phyloP scores from a whole-genome alignment of 2,888 invertebrate genomes.

The Thyatira batis region DNA sequence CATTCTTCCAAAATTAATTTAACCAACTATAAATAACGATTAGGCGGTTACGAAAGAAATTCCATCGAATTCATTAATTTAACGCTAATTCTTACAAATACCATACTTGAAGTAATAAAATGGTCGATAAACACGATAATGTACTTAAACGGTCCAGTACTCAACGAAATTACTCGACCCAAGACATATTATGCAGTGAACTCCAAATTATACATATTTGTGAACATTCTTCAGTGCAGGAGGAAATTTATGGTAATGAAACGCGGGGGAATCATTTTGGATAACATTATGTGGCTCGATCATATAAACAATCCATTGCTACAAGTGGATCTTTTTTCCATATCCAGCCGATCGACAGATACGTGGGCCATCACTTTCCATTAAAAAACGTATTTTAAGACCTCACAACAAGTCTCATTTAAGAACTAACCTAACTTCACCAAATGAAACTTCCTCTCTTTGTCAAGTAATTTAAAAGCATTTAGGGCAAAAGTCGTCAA shows the following conservation, averaged over 20 bases:
- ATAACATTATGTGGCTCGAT: background rate
- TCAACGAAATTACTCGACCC: background rate
- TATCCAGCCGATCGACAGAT: background rate
- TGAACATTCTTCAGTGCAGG: background rate
- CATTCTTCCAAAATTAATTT: too few species aligned
- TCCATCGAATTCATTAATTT: background rate
- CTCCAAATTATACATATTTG: background rate
- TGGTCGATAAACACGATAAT: background rate
- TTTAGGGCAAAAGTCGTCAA: background rate
- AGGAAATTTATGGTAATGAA: background rate
- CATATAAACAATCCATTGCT: background rate
- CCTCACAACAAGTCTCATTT: background rate
- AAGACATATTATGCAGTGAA: background rate
- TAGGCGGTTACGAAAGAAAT: background rate
- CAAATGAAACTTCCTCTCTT: background rate
- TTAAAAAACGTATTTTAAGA: background rate
- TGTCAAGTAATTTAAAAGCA: background rate
- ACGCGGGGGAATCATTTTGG: background rate
- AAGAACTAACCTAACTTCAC: background rate
- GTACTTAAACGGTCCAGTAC: background rate
- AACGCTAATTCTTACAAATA: background rate
- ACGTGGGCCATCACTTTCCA: background rate
- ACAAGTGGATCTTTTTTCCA: background rate
- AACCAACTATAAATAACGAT: background rate
- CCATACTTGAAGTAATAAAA: background rate